These are phyloP conservation scores for Solea senegalensis DNA, from an alignment of 2,113 vertebrate genomes.

Conservation along the genomic window DNA sequence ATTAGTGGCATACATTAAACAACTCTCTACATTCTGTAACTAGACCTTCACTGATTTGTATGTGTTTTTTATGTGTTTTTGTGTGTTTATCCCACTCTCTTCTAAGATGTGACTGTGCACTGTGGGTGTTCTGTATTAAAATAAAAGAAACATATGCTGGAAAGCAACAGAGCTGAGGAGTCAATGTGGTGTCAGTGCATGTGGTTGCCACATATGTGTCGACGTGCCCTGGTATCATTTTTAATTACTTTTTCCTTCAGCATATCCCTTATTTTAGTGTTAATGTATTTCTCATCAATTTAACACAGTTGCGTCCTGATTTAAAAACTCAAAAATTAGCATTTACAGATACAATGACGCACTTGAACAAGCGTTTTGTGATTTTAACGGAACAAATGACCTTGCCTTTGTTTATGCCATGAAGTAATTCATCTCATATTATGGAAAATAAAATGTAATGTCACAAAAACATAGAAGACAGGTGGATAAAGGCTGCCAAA, in stretches of 20 bases:
- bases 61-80: neutral
- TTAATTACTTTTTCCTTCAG: neutral
- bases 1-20: neutral
- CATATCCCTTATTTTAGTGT: conserved; percentile 1
- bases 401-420: conserved; percentile 27
- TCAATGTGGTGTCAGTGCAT: conserved; percentile 2
- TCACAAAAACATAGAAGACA: conserved; percentile 32
- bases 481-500: conserved; percentile 25
- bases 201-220: neutral
- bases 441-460: conserved; percentile 52
- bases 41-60: neutral
- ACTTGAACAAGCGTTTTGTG: too few relatives aligned
- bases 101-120: conserved; percentile 25
- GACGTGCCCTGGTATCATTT: neutral
- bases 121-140: conserved; percentile 49
- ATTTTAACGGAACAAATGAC: neutral
- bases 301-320: neutral
- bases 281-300: neutral
- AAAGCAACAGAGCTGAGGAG: conserved; percentile 30
- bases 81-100: conserved; percentile 1
- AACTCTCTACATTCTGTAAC: neutral
- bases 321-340: neutral
- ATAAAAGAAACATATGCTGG: conserved; percentile 20
- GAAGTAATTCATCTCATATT: conserved; percentile 38
- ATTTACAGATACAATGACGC: neutral